Conservation (phyloP, 2,797 vertebrate species). For the Rachycentron canadum region DNA sequence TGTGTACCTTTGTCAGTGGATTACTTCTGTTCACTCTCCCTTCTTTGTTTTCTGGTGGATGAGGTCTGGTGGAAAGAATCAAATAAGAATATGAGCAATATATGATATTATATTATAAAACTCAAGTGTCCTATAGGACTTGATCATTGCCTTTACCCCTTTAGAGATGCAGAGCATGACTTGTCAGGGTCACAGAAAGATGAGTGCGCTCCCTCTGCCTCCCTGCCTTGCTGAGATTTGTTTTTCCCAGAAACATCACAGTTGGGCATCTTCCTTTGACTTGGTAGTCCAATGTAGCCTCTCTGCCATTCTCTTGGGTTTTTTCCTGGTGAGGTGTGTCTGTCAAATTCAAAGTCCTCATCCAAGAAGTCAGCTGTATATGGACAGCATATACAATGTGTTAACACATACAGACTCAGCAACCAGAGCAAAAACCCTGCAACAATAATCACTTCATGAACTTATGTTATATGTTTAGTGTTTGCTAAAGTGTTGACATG, state of each 20-base stretch:
- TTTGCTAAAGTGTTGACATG: not conserved
- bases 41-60: slow-evolving; percentile 77
- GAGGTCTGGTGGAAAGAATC: slow-evolving; percentile 54
- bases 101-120: not conserved
- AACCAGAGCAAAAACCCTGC: not conserved
- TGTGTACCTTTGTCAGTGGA: slow-evolving; percentile 78
- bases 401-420: not conserved
- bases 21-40: slow-evolving; percentile 75
- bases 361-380: slow-evolving; percentile 70
- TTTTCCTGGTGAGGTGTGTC: slow-evolving; percentile 38
- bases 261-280: slow-evolving; percentile 75
- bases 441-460: not conserved
- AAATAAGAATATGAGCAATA: slow-evolving; percentile 13
- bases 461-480: not conserved
- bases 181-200: slow-evolving; percentile 63
- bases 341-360: slow-evolving; percentile 61
- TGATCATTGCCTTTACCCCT: slow-evolving; percentile 69
- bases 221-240: slow-evolving; percentile 56
- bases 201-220: slow-evolving; percentile 54
- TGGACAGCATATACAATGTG: not conserved
- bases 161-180: slow-evolving; percentile 55
- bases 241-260: slow-evolving; percentile 69
- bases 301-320: slow-evolving; percentile 65
- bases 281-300: slow-evolving; percentile 58
- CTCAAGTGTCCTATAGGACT: not conserved